phyloP scores from a whole-genome alignment of 2,113 vertebrate genomes.

The western clawed frog (Xenopus tropicalis) region DNA sequence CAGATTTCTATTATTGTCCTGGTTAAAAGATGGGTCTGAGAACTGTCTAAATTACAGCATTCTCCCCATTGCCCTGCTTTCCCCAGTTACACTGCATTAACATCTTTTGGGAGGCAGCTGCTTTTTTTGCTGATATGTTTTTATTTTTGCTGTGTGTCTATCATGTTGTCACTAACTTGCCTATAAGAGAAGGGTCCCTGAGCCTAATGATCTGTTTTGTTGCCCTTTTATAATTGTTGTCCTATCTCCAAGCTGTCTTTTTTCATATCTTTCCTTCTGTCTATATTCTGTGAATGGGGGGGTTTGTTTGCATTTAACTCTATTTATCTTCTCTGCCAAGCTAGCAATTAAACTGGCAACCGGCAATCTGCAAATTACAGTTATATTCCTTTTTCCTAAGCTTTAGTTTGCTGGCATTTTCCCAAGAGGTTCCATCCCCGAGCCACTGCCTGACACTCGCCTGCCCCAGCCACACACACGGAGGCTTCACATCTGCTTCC shows the following conservation, averaged over 20 bases:
- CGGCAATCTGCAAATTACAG: slow-evolving; percentile 32
- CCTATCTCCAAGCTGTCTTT: not conserved
- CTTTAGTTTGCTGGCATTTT: slow-evolving; percentile 13
- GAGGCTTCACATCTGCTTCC: slow-evolving; percentile 1
- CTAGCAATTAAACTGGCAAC: slow-evolving; percentile 33
- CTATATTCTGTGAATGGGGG: not conserved
- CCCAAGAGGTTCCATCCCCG: slow-evolving; percentile 1
- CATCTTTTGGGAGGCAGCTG: too few species aligned
- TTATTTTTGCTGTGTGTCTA: too few species aligned
- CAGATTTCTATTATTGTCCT: too few species aligned
- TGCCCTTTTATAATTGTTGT: not conserved
- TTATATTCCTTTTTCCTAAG: slow-evolving; percentile 7
- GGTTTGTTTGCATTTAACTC: slow-evolving; percentile 25
- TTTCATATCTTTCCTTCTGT: not conserved
- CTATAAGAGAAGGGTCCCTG: too few species aligned
- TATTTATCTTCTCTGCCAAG: slow-evolving; percentile 22
- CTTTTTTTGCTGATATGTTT: too few species aligned
- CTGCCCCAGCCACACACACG: not conserved
- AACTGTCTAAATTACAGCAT: too few species aligned
- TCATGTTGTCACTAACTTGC: too few species aligned
- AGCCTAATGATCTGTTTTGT: too few species aligned
- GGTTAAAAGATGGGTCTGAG: too few species aligned
- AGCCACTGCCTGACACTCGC: slow-evolving; percentile 2
- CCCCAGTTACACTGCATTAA: too few species aligned
- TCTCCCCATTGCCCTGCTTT: too few species aligned